Evolutionary conservation across 1,140 invertebrate species (phyloP), one percentile per base, ranked within the genome.

Genomic region (Aphaenogaster rudis): DNA sequence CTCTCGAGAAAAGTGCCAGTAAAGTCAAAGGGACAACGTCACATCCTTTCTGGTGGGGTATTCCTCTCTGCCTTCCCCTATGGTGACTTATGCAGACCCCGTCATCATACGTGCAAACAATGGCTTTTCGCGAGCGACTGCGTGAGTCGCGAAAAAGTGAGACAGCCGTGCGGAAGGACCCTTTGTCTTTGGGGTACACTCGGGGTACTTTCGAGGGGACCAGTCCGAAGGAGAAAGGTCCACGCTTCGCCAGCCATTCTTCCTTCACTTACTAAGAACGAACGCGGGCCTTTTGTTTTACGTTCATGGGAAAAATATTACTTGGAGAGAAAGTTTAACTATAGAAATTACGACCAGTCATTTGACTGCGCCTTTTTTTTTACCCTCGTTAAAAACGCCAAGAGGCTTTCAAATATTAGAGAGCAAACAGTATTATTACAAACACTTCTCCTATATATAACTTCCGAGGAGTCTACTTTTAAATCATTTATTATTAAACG

Each of bases 151-250:
- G 77, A 86, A 85, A 80, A 90, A 89, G 79, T 76, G 66, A 88
- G 82, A 90, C 81, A 67, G 61, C 79, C 86, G 59, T 42, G 82
- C 63, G 86, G 74, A 85, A 88, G 36, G 36, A 82, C 61, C 74
- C 57, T 92, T 92, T 92, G 91, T 92, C 86, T 89, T 80, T 86
- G 39, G 63, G 76, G n/a, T 74, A 50, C 71, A 76, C 13, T 36
- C 9, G 33, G 88, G 80, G 36, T 63, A 66, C 77, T 88, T 90
- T 82, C 59, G 64, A 81, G 76, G 64, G 86, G 61, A 50, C 67
- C 33, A 28, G 50, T 64, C 39, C 57, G 88, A 82, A 76, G 57
- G 36, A 63, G 71, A 72, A 77, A 69, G 57, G 15, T 82, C 54
- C 36, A 28, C 63, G 69, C 52, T 67, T 87, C 88, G 57, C 36